Evolutionary conservation across 2,888 invertebrate genomes (phyloP), one percentile per base, ranked within the genome.

Genomic region (Schizotus pectinicornis): DNA sequence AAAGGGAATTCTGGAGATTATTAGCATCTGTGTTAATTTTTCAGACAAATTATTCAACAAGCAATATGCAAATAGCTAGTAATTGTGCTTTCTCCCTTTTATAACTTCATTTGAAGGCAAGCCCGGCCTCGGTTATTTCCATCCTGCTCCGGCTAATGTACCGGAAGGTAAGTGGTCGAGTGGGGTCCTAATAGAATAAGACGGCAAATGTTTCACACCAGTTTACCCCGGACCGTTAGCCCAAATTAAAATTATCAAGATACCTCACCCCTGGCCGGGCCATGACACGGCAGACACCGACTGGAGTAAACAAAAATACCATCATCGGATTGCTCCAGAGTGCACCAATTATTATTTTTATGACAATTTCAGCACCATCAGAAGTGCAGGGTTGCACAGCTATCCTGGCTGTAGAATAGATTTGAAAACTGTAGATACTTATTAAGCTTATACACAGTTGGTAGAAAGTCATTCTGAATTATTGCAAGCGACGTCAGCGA

Each of bases 21-120:
- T 61, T 61, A 58, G 53, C 56, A 49, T 61, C 61, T 46, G 60
- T 57, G 56, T 61, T 59, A 65, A 61, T 63, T 65, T 63, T 63
- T 63, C 63, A 51, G 57, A 49, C 55, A 56, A 62, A 64, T 64
- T 62, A 60, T 61, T 62, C 60, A 58, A 61, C 59, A 65, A 65
- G 61, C 61, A 65, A 59, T 61, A 61, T 65, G 61, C 58, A 63
- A 61, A 63, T 65, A 52, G 47, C 45, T 41, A 59, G 59, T 62
- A 62, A 64, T 62, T 64, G 58, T 58, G 60, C 55, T 36, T 56
- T 60, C 56, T 57, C 56, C 55, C 62, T 59, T 63, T 57, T 55
- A 52, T 56, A 56, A 61, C 56, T 60, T 62, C 57, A 62, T 62
- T 64, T 60, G 11, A 39, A 55, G 46, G 45, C 51, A 31, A 39